phyloP scores from a whole-genome alignment of 1,140 invertebrate genomes.

The Tetranychus cinnabarinus region DNA sequence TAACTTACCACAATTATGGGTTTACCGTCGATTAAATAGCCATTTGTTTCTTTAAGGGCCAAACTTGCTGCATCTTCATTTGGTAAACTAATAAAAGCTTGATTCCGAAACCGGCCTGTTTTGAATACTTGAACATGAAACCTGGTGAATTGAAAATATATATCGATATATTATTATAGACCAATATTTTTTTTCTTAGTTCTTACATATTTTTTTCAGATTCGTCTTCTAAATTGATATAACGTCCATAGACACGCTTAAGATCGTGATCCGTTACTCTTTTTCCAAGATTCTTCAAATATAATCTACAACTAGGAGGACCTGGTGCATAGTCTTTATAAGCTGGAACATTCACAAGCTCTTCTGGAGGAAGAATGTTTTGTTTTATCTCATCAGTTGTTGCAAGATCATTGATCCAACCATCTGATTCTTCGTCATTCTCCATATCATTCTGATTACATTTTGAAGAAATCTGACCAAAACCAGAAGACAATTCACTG shows the following conservation, averaged over 20 bases:
- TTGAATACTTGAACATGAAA: slow-evolving; percentile 77
- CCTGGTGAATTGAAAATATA: slow-evolving; percentile 16
- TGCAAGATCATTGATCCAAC: background rate
- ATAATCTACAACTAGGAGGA: slow-evolving; percentile 50
- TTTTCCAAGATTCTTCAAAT: slow-evolving; percentile 78
- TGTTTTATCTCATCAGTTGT: background rate
- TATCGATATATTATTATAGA: background rate
- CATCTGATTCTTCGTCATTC: background rate
- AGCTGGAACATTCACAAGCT: slow-evolving; percentile 26
- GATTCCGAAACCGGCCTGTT: slow-evolving; percentile 83
- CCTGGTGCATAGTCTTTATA: slow-evolving; percentile 70
- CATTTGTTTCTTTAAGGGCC: slow-evolving; percentile 64
- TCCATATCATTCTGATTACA: background rate
- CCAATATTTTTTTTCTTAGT: background rate
- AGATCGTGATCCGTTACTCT: slow-evolving; percentile 47
- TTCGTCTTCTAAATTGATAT: slow-evolving; percentile 21
- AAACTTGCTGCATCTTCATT: slow-evolving; percentile 38
- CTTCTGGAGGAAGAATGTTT: background rate
- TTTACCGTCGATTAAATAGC: slow-evolving; percentile 60
- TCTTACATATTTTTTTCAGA: slow-evolving; percentile 20
- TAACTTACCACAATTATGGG: slow-evolving; percentile 47
- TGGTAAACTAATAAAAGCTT: slow-evolving; percentile 68
- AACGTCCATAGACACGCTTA: slow-evolving; percentile 48
- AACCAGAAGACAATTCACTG: background rate
- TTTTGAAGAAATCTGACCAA: background rate